Evolutionary conservation across 2,113 vertebrate species (phyloP).

Genomic region (Hylia prasina): DNA sequence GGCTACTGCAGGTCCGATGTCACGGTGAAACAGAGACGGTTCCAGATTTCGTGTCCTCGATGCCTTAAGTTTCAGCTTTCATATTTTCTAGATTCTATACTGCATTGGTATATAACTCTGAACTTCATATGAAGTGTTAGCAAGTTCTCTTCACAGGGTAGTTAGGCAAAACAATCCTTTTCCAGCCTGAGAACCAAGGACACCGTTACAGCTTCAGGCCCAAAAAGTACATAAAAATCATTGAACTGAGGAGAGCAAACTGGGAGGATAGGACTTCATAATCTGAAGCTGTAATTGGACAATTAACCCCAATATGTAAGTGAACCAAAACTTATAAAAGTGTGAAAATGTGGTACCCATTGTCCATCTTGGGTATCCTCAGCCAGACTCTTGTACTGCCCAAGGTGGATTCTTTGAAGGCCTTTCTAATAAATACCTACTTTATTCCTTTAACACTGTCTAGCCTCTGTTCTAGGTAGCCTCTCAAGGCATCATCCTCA

Average conservation of each 20-base stretch:
- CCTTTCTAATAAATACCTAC: neutral
- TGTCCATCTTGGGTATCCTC: neutral
- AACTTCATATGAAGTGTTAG: neutral
- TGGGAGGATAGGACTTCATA: neutral
- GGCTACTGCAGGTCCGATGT: neutral
- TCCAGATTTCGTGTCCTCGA: neutral
- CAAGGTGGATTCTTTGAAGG: neutral
- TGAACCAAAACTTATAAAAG: neutral
- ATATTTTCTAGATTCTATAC: neutral
- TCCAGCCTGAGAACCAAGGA: neutral
- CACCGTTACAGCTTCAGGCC: neutral
- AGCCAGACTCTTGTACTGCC: neutral
- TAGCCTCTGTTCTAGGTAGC: neutral
- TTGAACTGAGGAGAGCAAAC: neutral
- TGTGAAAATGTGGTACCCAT: neutral
- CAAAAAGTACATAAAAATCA: neutral
- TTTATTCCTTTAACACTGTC: neutral
- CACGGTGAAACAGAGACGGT: fast-evolving
- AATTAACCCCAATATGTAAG: neutral
- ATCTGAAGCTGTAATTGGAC: neutral
- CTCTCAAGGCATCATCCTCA: neutral
- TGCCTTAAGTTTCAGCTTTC: neutral
- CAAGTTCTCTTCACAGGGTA: neutral
- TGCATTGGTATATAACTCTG: neutral
- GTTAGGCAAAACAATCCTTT: neutral